Evolutionary conservation across 64 coral and sea anemone genomes (phyloP), one percentile per base, ranked within the genome.

Genomic region (Actinia tenebrosa): DNA sequence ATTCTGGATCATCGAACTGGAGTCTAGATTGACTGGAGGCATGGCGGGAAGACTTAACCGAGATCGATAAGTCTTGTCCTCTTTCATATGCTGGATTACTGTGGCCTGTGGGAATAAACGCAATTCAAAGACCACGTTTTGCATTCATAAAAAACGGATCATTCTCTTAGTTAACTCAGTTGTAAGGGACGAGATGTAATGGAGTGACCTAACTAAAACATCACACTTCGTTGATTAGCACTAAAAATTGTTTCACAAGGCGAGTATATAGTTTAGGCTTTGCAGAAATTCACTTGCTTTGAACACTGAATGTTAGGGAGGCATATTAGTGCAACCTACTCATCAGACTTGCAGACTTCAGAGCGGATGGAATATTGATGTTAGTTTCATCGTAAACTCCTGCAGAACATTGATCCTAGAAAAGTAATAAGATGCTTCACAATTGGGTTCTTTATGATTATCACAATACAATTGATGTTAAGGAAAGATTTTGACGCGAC

Each of bases 51-150:
- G 69, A 27, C 69, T 75, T 75, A 3, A 81, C 6, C 53, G 7
- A 20, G 20, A 81, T 81, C 19, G 79, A 81, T 5, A 81, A 50
- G 45, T 81, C 79, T 53, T 53, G 79, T 50, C 79, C 79, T 53
- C 79, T 45, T 53, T 1, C 79, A 44, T 81, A 81, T 53, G 79
- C n/a, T 81, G 79, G 79, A n/a, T 81, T 81, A 81, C 79, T 81
- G 50, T 81, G 79, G 19, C 79, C 79, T 81, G 44, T 9, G 10
- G 10, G 13, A 75, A 81, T 9, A 50, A 53, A 3, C 19, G 18
- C 3, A 80, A 80, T 46, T 16, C 13, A 17, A 52, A 22, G 22
- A 64, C 17, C 7, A n/a, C 22, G 17, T 64, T 22, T 64, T 19
- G 4, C 6, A 19, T n/a, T 5, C 11, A 19, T 22, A 22, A 22